Evolutionary conservation across 2,113 vertebrate species (phyloP).

Genomic region (Eulacestoma nigropectus): DNA sequence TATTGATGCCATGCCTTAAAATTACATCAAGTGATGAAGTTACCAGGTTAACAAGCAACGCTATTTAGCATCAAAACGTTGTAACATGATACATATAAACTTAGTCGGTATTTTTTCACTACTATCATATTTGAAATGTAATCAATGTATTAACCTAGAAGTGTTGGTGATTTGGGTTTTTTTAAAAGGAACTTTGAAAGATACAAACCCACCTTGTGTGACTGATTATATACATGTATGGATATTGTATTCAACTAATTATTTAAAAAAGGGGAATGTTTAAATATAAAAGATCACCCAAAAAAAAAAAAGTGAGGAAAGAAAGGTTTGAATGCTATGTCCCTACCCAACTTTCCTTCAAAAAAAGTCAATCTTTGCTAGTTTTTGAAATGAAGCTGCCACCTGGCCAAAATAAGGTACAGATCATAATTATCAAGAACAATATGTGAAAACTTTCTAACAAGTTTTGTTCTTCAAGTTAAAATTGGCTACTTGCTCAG

Average conservation of each 20-base stretch:
- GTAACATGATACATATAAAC: not conserved
- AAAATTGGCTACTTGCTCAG: not conserved
- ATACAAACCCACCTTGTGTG: not conserved
- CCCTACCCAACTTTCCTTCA: not conserved
- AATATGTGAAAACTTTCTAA: not conserved
- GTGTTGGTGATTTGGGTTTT: rapidly evolving
- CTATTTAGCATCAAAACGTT: not conserved
- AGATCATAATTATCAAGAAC: not conserved
- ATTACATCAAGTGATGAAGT: not conserved
- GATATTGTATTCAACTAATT: not conserved
- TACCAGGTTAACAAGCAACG: not conserved
- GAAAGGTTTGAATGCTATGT: not conserved
- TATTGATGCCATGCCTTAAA: not conserved
- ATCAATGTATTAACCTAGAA: not conserved
- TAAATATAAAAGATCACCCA: rapidly evolving
- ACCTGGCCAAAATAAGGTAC: not conserved
- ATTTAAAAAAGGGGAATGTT: rapidly evolving
- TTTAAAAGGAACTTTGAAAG: not conserved
- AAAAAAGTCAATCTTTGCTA: not conserved
- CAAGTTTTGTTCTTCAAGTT: not conserved
- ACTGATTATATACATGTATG: not conserved
- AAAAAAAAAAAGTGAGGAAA: not conserved
- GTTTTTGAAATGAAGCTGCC: not conserved
- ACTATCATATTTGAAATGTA: not conserved
- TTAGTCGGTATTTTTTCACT: not conserved